Evolutionary conservation across 1,140 invertebrate species (phyloP).

Genomic region (Xylocopa sonorina): DNA sequence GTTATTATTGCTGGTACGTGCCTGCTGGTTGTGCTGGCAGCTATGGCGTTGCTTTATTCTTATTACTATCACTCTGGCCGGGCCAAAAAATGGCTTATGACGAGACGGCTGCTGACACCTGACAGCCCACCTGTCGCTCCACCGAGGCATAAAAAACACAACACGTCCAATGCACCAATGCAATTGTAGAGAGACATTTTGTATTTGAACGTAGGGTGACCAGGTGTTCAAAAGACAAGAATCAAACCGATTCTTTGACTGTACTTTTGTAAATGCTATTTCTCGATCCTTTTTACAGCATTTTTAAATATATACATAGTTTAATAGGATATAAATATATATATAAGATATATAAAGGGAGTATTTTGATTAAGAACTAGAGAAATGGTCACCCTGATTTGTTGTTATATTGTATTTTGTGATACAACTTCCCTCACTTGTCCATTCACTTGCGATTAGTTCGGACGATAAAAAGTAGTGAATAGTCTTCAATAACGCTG

Average conservation of each 20-base stretch:
- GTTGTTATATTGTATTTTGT: neutral
- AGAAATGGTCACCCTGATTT: slow-evolving; percentile 26
- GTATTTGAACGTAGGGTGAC: slow-evolving; percentile 12
- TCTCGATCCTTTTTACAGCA: neutral
- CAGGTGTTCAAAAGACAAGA: neutral
- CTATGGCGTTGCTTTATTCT: slow-evolving; percentile 78
- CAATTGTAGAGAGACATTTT: slow-evolving; percentile 66
- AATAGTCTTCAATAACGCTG: neutral
- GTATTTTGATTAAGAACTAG: neutral
- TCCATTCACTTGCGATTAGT: neutral
- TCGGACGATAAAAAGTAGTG: neutral
- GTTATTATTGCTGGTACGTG: slow-evolving; percentile 79
- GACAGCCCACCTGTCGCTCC: slow-evolving; percentile 79
- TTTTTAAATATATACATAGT: neutral
- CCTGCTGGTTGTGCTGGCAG: slow-evolving; percentile 78
- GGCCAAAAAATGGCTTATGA: slow-evolving; percentile 80
- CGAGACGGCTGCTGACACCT: slow-evolving; percentile 68
- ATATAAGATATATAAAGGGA: neutral
- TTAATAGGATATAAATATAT: neutral
- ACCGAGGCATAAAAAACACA: slow-evolving; percentile 80
- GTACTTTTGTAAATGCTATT: neutral
- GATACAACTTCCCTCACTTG: neutral
- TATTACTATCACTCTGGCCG: slow-evolving; percentile 80
- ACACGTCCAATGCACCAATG: slow-evolving; percentile 66
- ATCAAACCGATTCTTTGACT: neutral